Conservation (phyloP, 2,113 vertebrate species). For the Oreochromis niloticus region DNA sequence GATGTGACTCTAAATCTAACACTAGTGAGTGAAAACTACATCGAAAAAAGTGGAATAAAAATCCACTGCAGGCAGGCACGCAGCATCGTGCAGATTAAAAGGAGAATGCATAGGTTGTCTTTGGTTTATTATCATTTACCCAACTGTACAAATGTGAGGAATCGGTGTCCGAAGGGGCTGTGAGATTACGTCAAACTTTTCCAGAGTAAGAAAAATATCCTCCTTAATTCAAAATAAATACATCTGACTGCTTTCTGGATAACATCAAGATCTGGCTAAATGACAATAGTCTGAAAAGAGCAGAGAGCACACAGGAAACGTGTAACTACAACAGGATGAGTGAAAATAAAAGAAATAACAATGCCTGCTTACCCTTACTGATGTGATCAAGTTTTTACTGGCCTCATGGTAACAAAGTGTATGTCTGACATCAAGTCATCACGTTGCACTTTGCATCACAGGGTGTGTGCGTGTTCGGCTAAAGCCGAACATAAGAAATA, state of each 20-base stretch:
- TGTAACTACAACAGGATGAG: conserved; percentile 31
- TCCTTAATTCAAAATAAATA: conserved; percentile 52
- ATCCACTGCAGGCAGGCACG: neutral
- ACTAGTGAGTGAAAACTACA: neutral
- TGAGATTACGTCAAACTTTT: neutral
- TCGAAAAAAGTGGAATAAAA: neutral
- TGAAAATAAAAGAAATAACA: conserved; percentile 1
- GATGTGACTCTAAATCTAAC: neutral
- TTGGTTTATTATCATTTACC: conserved; percentile 38
- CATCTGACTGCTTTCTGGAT: conserved; percentile 11
- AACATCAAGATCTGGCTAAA: conserved; percentile 27
- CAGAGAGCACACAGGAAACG: conserved; percentile 40
- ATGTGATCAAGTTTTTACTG: neutral
- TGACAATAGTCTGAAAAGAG: conserved; percentile 7
- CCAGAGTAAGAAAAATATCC: neutral
- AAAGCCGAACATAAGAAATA: neutral
- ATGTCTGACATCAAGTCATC: neutral
- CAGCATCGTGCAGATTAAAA: neutral
- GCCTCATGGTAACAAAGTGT: neutral
- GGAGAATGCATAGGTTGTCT: conserved; percentile 33
- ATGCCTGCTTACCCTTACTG: neutral
- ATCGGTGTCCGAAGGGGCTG: neutral
- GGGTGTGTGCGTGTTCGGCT: neutral
- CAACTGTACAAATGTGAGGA: neutral
- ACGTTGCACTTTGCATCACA: neutral